Evolutionary conservation across 2,113 vertebrate species (phyloP), one percentile per base, ranked within the genome.

Genomic region (Diphyllodes magnificus): DNA sequence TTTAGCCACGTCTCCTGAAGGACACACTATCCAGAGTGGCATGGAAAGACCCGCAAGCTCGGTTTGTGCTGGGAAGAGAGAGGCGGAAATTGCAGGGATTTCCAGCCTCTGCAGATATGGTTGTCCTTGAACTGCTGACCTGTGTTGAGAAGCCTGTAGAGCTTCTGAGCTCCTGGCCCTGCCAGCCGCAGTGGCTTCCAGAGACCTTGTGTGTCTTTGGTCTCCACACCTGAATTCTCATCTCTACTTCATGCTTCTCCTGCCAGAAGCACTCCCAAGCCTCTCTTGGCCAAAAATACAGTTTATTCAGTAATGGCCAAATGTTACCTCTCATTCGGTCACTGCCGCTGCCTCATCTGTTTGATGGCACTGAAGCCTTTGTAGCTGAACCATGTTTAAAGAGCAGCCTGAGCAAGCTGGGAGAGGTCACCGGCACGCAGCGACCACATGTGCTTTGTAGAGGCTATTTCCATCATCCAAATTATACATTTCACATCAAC

Each of bases 381-480:
- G 79, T 70, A 61, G 86, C 78, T 82, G 80, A 63, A 44, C 88
- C 37, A 5, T 0, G 10, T 73, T 92, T 45, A 42, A 64, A 94
- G 83, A 73, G 89, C 73, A 76, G 82, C 59, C 77, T 88, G 64
- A 1, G 6, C 53, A 33, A 86, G 53, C 54, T 1, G 9, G 90
- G 83, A 95, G 91, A 88, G 92, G 91, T 94, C 96, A 91, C 10
- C 1, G 28, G 92, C 72, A 65, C 4, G 2, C 65, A 64, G 72
- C 61, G 56, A 87, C 96, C 94, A 86, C 95, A 86, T 77, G 79
- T 84, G 79, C 92, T 96, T 94, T 95, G 91, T 65, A 70, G 93
- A 95, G 90, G 86, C 95, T 97, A 97, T 97, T 97, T 97, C 93
- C 90, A 88, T 93, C 95, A 17, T 73, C 85, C 79, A 97, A 97